phyloP scores from a whole-genome alignment of 2,113 vertebrate genomes.

The Cryptotis parvus region DNA sequence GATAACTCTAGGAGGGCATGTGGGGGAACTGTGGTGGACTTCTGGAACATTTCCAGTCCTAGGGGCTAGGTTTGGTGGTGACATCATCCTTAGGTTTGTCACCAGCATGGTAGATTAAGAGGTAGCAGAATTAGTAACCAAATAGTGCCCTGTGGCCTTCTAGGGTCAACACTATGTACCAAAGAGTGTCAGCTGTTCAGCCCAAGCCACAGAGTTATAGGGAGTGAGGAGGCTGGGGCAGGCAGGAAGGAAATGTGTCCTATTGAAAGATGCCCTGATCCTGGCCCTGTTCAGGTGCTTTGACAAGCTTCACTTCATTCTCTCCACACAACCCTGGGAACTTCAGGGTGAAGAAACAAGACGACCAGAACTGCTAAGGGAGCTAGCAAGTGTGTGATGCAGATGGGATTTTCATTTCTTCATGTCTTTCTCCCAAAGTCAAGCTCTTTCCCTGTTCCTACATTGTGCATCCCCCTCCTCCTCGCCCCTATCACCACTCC shows the following conservation, averaged over 20 bases:
- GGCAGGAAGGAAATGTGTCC: not conserved
- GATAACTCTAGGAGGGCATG: not conserved
- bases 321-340: not conserved
- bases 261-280: not conserved
- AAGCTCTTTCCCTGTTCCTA: not conserved
- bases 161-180: not conserved
- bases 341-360: not conserved
- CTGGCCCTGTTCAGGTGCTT: not conserved
- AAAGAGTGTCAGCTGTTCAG: conserved; percentile 5
- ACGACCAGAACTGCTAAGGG: not conserved
- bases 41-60: not conserved
- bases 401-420: not conserved
- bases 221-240: not conserved
- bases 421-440: not conserved
- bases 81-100: conserved; percentile 20
- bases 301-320: not conserved
- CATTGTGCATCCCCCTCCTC: accelerated
- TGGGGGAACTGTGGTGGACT: not conserved
- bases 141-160: conserved; percentile 17
- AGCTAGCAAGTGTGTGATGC: accelerated
- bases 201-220: not conserved
- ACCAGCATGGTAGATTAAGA: not conserved
- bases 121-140: not conserved
- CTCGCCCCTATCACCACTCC: too few relatives aligned
- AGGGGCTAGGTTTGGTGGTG: not conserved